Evolutionary conservation across 1,140 invertebrate species (phyloP).

Genomic region (Zophobas morio): DNA sequence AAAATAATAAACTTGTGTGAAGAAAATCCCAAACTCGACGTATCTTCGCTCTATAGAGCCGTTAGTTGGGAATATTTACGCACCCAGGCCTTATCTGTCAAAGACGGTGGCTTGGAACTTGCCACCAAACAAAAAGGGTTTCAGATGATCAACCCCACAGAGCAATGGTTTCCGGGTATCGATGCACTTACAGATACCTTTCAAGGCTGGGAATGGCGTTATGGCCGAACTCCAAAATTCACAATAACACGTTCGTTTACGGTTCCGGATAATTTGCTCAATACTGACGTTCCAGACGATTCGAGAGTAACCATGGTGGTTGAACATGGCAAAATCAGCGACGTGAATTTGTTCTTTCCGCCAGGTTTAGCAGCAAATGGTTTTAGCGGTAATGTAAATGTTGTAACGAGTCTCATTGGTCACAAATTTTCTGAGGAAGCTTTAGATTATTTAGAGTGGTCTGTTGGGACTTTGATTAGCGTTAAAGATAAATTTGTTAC

Average conservation of each 20-base stretch:
- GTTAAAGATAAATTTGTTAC: slow-evolving; percentile 63
- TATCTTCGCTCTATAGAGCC: slow-evolving; percentile 80
- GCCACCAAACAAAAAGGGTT: slow-evolving; percentile 83
- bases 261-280: slow-evolving; percentile 56
- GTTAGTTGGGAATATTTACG: slow-evolving; percentile 88
- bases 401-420: slow-evolving; percentile 62
- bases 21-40: slow-evolving; percentile 77
- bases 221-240: slow-evolving; percentile 91
- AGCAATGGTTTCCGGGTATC: slow-evolving; percentile 91
- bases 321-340: slow-evolving; percentile 61
- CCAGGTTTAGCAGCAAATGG: slow-evolving; percentile 59
- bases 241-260: slow-evolving; percentile 69
- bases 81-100: slow-evolving; percentile 75
- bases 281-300: slow-evolving; percentile 49
- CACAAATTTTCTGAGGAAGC: slow-evolving; percentile 63
- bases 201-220: slow-evolving; percentile 89
- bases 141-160: slow-evolving; percentile 88
- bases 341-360: slow-evolving; percentile 62
- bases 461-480: slow-evolving; percentile 56
- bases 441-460: slow-evolving; percentile 59
- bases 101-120: slow-evolving; percentile 78
- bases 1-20: slow-evolving; percentile 86
- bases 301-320: slow-evolving; percentile 63
- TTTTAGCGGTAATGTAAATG: slow-evolving; percentile 62
- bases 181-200: slow-evolving; percentile 76